Evolutionary conservation across 2,888 invertebrate genomes (phyloP), one percentile per base, ranked within the genome.

Genomic region (Hylaea fasciaria): DNA sequence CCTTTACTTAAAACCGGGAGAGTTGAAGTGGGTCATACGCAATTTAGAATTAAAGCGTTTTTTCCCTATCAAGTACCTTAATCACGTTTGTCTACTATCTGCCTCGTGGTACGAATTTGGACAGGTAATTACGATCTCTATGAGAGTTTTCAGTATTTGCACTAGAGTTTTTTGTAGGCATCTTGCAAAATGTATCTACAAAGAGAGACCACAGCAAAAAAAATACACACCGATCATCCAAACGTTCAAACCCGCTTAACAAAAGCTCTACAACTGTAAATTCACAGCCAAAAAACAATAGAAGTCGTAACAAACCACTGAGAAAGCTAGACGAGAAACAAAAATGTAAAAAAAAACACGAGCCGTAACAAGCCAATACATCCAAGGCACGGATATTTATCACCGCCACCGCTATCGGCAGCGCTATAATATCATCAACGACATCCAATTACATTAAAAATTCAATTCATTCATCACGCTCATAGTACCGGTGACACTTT

Each of bases 391-490:
- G 58, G 66, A 72, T 75, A 74, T 79, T 78, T 73, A 77, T 81
- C 72, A 69, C 64, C 69, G 67, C 50, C 53, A 60, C 62, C 69
- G 71, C 62, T 69, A 77, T 64, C 66, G 73, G 69, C 64, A 54
- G 59, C 70, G 65, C 65, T 79, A 77, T n/a, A n/a, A n/a, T 67
- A 82, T 82, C 80, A 78, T 80, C 77, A 73, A 65, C 71, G 70
- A 71, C 77, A 80, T 82, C 81, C 82, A 85, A 87, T 87, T 84
- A 85, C 80, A 84, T 86, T 82, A 82, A 85, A 85, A 83, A 82
- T 82, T 82, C 76, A 81, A 81, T 82, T 85, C 83, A 86, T 87
- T 87, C 74, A 82, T 83, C 80, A 82, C 76, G 68, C 68, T 68
- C 65, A 80, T 78, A 82, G 81, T 80, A 78, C 67, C 63, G 70